These are phyloP conservation scores for Orchesella flavescens DNA, from an alignment of 2,888 invertebrate genomes.

Conservation along the genomic window DNA sequence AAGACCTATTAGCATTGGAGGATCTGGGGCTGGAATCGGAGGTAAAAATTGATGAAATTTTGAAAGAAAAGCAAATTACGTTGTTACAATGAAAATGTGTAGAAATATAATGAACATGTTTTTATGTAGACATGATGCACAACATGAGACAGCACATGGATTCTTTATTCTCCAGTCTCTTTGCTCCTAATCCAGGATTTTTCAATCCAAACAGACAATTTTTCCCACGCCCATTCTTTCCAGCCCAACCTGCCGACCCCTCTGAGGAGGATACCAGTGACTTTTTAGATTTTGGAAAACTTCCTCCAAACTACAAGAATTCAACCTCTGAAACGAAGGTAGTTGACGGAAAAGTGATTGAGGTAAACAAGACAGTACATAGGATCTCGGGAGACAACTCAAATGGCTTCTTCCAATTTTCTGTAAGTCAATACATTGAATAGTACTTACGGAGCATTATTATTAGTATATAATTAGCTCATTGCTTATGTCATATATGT, in stretches of 20 bases:
- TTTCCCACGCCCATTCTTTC: slow-evolving; percentile 64
- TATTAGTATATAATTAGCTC: no score
- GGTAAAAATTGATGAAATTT: slow-evolving; percentile 9
- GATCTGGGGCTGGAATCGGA: slow-evolving; percentile 20
- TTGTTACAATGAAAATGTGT: background rate
- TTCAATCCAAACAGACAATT: slow-evolving; percentile 39
- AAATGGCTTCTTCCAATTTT: slow-evolving; percentile 70
- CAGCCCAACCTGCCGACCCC: slow-evolving; percentile 36
- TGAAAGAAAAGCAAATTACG: background rate
- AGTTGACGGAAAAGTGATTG: slow-evolving; percentile 70
- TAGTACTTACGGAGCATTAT: background rate
- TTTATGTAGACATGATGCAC: slow-evolving; percentile 67
- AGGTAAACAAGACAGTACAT: slow-evolving; percentile 71
- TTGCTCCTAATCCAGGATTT: slow-evolving; percentile 46
- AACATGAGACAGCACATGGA: slow-evolving; percentile 70
- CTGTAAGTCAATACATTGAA: slow-evolving; percentile 53
- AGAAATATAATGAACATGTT: background rate
- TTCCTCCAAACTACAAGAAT: slow-evolving; percentile 70
- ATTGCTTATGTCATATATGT: no score
- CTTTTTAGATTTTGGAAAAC: slow-evolving; percentile 58
- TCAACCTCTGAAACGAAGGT: slow-evolving; percentile 71
- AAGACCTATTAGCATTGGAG: slow-evolving; percentile 40
- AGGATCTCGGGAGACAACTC: slow-evolving; percentile 68
- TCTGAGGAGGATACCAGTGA: slow-evolving; percentile 42
- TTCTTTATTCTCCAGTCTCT: slow-evolving; percentile 58